Base-by-base conservation (phyloP, 2,797 vertebrate species). In the Paramormyrops hopkinsi region DNA sequence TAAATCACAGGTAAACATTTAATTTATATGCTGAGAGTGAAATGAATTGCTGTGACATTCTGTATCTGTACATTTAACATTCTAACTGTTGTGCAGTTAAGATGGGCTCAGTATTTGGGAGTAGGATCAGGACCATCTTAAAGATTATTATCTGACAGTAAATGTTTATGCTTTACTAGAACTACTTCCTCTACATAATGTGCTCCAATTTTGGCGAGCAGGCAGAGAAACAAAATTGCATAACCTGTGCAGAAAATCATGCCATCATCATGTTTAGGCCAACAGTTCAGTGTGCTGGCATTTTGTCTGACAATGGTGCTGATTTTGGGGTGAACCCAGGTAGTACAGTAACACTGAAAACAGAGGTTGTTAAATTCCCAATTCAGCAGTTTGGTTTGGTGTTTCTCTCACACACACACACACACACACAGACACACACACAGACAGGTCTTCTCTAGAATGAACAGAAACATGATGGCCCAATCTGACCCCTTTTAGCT, bases 161-260 rank as follows among this genome's bases (percentile, higher is more conserved):
- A 22, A 44, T 87, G 3, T 3, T 56, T 51, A 85, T 51, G 79
- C 25, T 85, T 85, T 50, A 12, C 51, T 41, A 53, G 50, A 54
- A 56, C 85, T 53, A n/a, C 29, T 85, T n/a, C 46, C 25, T 29
- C n/a, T 44, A 86, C 56, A 84, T 54, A 29, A 59, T 48, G 54
- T n/a, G 12, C 56, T 54, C 33, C n/a, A 41, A 14, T 44, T 88
- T 53, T 48, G 29, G 19, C 50, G 69, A 79, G 11, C 33, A 54
- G 54, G 82, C 22, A 4, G 22, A 85, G 50, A 62, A 14, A n/a
- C 37, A 29, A 50, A 89, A 46, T 89, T 65, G 79, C 88, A 89
- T 59, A 79, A 89, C n/a, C 33, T 73, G 33, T 89, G 56, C 79
- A 85, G 6, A 85, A 85, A 85, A 62, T 85, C 51, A 46, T 65